Percentiles rank a stretch among this genome's conserved stretches.
phyloP scores from a whole-genome alignment of 2,797 vertebrate species.

The Cuniculus paca region DNA sequence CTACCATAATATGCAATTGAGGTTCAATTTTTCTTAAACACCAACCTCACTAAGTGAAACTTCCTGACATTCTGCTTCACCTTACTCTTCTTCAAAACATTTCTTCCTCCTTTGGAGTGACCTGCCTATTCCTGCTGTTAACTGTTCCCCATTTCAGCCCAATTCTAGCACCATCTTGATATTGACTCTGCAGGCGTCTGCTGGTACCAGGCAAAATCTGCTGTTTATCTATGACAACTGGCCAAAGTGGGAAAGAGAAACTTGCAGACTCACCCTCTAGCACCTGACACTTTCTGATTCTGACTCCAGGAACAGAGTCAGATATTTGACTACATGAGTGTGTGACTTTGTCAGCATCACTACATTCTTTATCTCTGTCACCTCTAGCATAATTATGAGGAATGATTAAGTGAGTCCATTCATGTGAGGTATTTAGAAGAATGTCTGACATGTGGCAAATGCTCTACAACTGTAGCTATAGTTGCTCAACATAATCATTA shows the following conservation, averaged over 20 bases:
- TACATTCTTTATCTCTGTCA: background rate
- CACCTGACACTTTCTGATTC: background rate
- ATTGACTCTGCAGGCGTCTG: background rate
- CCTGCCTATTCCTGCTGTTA: background rate
- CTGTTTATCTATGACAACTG: background rate
- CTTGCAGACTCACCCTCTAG: background rate
- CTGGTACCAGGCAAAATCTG: background rate
- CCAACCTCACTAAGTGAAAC: background rate
- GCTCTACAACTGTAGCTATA: background rate
- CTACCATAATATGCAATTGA: background rate
- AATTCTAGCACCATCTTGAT: background rate
- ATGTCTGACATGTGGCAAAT: background rate
- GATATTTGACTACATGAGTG: background rate
- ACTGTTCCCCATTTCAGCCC: background rate
- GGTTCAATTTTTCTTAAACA: background rate
- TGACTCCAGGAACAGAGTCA: background rate
- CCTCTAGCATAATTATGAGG: background rate
- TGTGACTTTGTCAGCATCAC: background rate
- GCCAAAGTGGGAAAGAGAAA: background rate
- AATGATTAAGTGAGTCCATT: background rate
- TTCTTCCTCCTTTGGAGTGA: background rate
- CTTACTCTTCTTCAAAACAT: background rate
- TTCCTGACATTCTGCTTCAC: background rate
- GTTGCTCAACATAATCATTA: background rate
- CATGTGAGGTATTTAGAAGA: background rate